Base-by-base conservation (phyloP, 2,888 invertebrate genomes). In the Melinaea menophilus region DNA sequence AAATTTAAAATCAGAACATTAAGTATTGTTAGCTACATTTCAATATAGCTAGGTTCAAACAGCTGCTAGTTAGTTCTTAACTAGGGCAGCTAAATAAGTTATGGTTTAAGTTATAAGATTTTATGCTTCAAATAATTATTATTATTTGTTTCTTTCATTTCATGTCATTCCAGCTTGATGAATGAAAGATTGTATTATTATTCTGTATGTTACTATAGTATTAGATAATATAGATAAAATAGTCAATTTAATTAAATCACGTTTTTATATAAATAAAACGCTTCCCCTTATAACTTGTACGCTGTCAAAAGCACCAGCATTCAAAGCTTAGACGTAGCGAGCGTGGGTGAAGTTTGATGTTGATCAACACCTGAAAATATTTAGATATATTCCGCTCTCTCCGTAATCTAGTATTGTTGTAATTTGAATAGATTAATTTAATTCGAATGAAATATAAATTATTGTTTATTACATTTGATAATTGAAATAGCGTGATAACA, bases 61-160 rank as follows among this genome's bases (percentile, higher is more conserved):
- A 63, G 58, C 63, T 63, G 59, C 59, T 63, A 63, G 59, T 56
- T 56, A 63, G 63, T 58, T 63, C 63, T 56, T 56, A 59, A 59
- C 63, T 63, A 34, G 63, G 59, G 51, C 59, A 63, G 59, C 59
- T 63, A 59, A 59, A 48, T 56, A 56, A 11, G 45, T 48, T 31
- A 41, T 41, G 59, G 31, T 13, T 33, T 48, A 56, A 13, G 55
- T n/a, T 57, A 37, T 5, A 51, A 31, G 51, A 51, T 11, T 31
- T 31, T 51, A 11, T 41, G 3, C 1, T 2, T 9, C 2, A 41
- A 41, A 41, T 41, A 41, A 7, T 51, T 51, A 22, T 13, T 1
- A 7, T 51, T 51, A 2, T 4, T 51, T 51, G 7, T 9, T 41
- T 41, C 11, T 9, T 37, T 37, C 37, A 41, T 41, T 41, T 41